Evolutionary conservation across 2,888 invertebrate species (phyloP).

Genomic region (Siphonodentalium dalli): DNA sequence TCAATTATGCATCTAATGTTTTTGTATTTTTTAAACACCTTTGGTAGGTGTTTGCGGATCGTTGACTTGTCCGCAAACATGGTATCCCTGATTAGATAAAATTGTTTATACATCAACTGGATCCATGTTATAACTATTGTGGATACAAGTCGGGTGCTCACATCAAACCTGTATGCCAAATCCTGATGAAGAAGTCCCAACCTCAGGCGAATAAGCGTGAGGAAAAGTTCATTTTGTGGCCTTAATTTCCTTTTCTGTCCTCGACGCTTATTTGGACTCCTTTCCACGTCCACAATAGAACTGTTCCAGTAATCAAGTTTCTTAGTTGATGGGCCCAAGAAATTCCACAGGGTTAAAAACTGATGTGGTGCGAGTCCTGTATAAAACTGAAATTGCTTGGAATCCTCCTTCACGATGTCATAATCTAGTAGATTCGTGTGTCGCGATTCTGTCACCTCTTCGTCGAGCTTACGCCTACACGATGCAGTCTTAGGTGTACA

Average conservation of each 20-base stretch:
- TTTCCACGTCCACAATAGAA: too few species aligned
- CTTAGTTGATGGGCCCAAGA: too few species aligned
- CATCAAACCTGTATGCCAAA: conserved; percentile 5
- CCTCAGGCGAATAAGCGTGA: conserved; percentile 6
- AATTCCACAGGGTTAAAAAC: too few species aligned
- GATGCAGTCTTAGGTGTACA: too few species aligned
- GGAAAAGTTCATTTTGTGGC: conserved; percentile 7
- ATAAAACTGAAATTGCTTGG: too few species aligned
- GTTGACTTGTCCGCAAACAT: conserved; percentile 6
- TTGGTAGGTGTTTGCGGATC: conserved; percentile 1
- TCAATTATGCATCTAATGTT: conserved; percentile 4
- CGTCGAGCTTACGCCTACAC: too few species aligned
- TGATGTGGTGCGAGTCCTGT: too few species aligned
- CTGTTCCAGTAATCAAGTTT: too few species aligned
- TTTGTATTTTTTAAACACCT: conserved; percentile 6
- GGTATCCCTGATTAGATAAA: neutral
- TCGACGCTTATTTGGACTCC: neutral
- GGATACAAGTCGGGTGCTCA: neutral
- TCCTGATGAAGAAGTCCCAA: conserved; percentile 5
- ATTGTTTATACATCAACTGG: conserved; percentile 6
- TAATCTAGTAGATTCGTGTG: too few species aligned
- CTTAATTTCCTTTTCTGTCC: neutral
- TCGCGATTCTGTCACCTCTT: too few species aligned
- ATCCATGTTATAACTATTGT: conserved; percentile 10
- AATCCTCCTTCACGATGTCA: too few species aligned